A percentile compares a stretch with the other conserved stretches of the same genome.
Evolutionary conservation across 2,113 vertebrate species (phyloP).

Genomic region (Tragelaphus buxtoni): DNA sequence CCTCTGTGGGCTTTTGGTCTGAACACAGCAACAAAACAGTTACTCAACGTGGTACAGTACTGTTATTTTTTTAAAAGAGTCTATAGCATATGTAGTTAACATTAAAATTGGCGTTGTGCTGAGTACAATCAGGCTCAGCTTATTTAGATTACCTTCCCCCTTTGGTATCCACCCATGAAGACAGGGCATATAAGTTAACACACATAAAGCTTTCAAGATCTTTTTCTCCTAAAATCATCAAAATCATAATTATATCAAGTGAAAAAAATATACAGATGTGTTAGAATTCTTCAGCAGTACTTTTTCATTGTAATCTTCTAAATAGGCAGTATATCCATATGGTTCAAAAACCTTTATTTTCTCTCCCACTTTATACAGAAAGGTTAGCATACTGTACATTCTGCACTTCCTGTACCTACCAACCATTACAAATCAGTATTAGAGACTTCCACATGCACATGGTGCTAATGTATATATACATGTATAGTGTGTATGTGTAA

Average conservation of each 20-base stretch:
- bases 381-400: background rate
- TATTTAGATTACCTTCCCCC: background rate
- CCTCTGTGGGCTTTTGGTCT: background rate
- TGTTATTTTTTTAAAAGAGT: background rate
- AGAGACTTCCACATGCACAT: background rate
- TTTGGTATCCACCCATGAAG: background rate
- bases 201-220: background rate
- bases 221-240: background rate
- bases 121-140: background rate
- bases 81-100: background rate
- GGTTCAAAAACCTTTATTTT: background rate
- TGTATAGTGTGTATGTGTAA: background rate
- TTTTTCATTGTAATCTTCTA: background rate
- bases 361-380: background rate
- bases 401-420: background rate
- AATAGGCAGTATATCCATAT: background rate
- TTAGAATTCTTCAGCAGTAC: background rate
- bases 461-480: accelerated
- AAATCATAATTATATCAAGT: background rate
- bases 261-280: background rate
- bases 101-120: background rate
- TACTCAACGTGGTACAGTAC: background rate
- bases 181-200: background rate
- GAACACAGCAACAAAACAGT: background rate
- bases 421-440: background rate